Evolutionary conservation across 2,797 vertebrate genomes (phyloP), one percentile per base, ranked within the genome.

Genomic region (Platyrinchus mystaceus): DNA sequence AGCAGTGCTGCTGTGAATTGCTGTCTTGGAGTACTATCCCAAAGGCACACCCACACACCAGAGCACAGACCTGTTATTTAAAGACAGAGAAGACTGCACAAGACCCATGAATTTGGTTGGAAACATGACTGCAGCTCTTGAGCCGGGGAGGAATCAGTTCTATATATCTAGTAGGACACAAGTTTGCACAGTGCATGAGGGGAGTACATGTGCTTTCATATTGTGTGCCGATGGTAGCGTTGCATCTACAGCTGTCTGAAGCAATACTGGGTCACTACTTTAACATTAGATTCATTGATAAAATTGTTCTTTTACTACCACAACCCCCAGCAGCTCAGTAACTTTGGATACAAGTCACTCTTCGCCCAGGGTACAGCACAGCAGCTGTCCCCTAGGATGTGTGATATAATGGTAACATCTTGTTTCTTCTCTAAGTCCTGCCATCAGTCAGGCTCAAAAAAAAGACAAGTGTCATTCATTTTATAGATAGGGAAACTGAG

Each of bases 1-100:
- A 88, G 43, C 55, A 74, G 56, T 3, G 4, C 39, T 53, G 69
- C 83, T 90, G 50, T 27, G 60, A 77, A 64, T 59, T 64, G 91
- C 62, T 63, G 22, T 53, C 71, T 56, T 8, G 2, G 21, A 70
- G 92, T 28, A 16, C 78, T 30, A 7, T 43, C 60, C 89, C 7
- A 0, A 43, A 46, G 90, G 93, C 94, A 91, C 96, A 88, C 89
- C 94, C 96, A 71, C 68, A 19, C 62, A 32, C 41, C 58, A 87
- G 22, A 87, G 60, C 71, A 39, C 0, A 30, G 56, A 1, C 17
- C 28, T 83, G 78, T 12, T 46, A 43, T 36, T 92, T 85, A 92
- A 74, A 91, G 58, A 53, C 41, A 64, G 87, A 67, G 67, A 90
- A 84, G 46, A 53, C 60, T 77, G 28, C 47, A 70, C 0, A 0